Percentiles rank a stretch among this genome's conserved stretches.
phyloP scores from a whole-genome alignment of 1,140 invertebrate species.

The Drosophila bocki region DNA sequence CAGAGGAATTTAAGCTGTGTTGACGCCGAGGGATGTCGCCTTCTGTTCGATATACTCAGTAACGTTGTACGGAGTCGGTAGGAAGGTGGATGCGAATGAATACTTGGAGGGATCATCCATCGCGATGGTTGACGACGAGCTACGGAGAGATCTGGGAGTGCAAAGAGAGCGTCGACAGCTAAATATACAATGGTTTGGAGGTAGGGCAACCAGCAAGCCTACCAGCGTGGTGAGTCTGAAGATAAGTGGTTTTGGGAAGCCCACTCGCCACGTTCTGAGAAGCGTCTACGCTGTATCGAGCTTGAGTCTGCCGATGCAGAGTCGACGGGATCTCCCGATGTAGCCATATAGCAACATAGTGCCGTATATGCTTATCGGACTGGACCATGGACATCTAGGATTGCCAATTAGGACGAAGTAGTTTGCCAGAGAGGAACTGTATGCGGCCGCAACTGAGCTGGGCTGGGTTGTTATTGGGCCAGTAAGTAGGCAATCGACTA shows the following conservation, averaged over 20 bases:
- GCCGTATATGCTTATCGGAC: conserved; percentile 4
- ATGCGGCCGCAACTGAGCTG: too few relatives aligned
- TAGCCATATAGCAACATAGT: conserved; percentile 10
- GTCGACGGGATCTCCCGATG: background rate
- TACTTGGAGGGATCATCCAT: background rate
- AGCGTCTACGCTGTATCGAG: conserved; percentile 4
- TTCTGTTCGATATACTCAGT: background rate
- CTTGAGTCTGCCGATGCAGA: conserved; percentile 23
- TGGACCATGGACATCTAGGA: background rate
- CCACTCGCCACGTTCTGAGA: background rate
- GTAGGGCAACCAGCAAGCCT: background rate
- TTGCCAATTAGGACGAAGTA: too few relatives aligned
- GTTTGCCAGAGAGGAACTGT: too few relatives aligned
- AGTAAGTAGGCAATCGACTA: too few relatives aligned
- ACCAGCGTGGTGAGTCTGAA: conserved; percentile 9
- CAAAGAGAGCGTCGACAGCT: conserved; percentile 10
- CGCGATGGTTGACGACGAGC: background rate
- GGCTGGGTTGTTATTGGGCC: too few relatives aligned
- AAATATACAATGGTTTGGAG: conserved; percentile 18
- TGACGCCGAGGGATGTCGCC: background rate
- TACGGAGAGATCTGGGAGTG: background rate
- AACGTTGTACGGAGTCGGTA: too few relatives aligned
- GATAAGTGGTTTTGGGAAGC: conserved; percentile 6
- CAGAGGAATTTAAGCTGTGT: conserved; percentile 5
- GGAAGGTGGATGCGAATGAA: too few relatives aligned